Evolutionary conservation across 2,888 invertebrate genomes (phyloP).

Genomic region (Eulithis testata): DNA sequence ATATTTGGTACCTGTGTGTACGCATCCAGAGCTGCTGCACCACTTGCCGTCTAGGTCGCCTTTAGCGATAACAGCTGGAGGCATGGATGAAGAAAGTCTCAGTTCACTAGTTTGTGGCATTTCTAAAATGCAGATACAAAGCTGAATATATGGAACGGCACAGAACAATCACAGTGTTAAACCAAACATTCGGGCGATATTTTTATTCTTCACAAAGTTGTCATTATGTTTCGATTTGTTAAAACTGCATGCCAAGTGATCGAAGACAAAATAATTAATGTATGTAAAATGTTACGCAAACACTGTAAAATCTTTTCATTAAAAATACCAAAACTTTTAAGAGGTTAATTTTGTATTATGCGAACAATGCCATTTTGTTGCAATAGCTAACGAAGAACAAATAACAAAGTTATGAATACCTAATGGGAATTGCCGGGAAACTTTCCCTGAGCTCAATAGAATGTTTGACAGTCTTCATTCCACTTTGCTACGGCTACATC

Average conservation of each 20-base stretch:
- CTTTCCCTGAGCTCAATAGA: slow-evolving; percentile 14
- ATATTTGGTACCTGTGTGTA: slow-evolving; percentile 86
- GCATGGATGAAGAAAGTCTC: slow-evolving; percentile 71
- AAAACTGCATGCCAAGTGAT: too few species aligned
- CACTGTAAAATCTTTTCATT: not conserved
- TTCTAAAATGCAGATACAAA: slow-evolving; percentile 66
- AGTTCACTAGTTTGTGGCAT: slow-evolving; percentile 80
- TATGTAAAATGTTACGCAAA: too few species aligned
- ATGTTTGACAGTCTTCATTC: slow-evolving; percentile 19
- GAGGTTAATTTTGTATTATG: not conserved
- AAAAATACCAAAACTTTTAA: not conserved
- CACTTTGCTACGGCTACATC: slow-evolving; percentile 10
- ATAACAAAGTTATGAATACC: slow-evolving; percentile 19
- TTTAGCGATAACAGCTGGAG: slow-evolving; percentile 65
- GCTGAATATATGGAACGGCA: slow-evolving; percentile 41
- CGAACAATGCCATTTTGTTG: slow-evolving; percentile 23
- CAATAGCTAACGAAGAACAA: slow-evolving; percentile 15
- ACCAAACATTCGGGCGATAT: not conserved
- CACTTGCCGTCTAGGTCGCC: slow-evolving; percentile 68
- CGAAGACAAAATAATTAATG: too few species aligned
- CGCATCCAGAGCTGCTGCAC: slow-evolving; percentile 91
- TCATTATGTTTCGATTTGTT: too few species aligned
- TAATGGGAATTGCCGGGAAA: slow-evolving; percentile 12
- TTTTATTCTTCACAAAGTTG: not conserved
- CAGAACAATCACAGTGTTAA: slow-evolving; percentile 7